These are phyloP conservation scores for Acrocephalus scirpaceus DNA, from an alignment of 2,797 vertebrate genomes.

Conservation along the genomic window DNA sequence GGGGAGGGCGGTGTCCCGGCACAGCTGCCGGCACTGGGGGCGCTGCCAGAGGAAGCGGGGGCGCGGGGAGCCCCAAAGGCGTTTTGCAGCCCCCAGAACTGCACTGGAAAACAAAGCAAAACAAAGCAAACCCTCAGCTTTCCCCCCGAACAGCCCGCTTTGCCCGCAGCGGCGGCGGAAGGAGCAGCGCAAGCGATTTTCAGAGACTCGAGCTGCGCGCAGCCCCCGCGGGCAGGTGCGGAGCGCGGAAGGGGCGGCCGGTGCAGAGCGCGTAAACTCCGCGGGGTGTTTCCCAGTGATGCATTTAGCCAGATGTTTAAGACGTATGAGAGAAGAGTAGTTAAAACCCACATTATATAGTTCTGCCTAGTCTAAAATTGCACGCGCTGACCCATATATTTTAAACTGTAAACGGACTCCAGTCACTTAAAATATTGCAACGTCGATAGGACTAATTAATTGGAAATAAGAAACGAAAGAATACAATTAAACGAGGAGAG, in stretches of 20 bases:
- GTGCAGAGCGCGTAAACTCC: background rate
- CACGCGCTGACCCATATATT: slow-evolving; percentile 77
- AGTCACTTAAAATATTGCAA: slow-evolving; percentile 84
- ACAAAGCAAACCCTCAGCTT: background rate
- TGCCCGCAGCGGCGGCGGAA: background rate
- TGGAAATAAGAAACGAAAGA: slow-evolving; percentile 84
- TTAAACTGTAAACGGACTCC: slow-evolving; percentile 81
- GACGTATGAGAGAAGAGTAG: slow-evolving; percentile 74
- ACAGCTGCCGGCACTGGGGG: accelerated
- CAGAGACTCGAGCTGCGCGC: background rate
- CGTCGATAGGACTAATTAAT: slow-evolving; percentile 86
- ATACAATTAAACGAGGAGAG: slow-evolving; percentile 86
- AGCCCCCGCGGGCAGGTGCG: background rate
- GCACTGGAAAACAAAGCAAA: background rate
- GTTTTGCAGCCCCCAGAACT: background rate
- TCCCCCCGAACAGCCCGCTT: accelerated
- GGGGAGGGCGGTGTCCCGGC: too few relatives aligned
- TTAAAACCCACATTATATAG: slow-evolving; percentile 78
- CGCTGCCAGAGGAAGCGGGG: background rate
- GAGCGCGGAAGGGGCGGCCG: background rate
- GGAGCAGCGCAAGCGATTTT: background rate
- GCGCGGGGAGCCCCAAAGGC: background rate
- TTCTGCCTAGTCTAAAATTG: slow-evolving; percentile 69
- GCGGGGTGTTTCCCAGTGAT: background rate
- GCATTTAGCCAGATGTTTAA: slow-evolving; percentile 43